phyloP scores from a whole-genome alignment of 2,888 invertebrate genomes.

The Drosophila bunnanda region DNA sequence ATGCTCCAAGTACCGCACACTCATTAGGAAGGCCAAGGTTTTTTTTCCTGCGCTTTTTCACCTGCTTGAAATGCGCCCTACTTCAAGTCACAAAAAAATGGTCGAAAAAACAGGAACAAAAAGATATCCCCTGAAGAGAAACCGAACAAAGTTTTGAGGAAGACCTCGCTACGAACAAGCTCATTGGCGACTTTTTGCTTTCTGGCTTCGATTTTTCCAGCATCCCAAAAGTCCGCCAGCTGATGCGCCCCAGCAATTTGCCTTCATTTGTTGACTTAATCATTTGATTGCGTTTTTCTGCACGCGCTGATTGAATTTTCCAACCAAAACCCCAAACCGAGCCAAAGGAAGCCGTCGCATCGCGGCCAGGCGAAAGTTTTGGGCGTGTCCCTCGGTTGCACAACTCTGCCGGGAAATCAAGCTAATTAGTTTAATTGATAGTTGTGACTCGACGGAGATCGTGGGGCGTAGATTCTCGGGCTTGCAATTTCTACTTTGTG shows the following conservation, averaged over 20 bases:
- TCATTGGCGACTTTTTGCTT: constrained; percentile 48
- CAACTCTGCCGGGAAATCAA: constrained; percentile 56
- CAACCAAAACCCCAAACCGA: constrained; percentile 13
- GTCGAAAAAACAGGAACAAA: not conserved
- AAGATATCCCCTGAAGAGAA: constrained; percentile 33
- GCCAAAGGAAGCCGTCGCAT: not conserved
- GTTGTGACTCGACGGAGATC: constrained; percentile 55
- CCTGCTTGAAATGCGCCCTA: constrained; percentile 44
- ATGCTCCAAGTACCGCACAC: constrained; percentile 32
- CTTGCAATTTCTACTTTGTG: constrained; percentile 20
- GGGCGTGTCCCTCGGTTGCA: constrained; percentile 34
- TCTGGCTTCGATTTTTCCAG: constrained; percentile 27
- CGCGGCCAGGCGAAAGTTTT: constrained; percentile 43
- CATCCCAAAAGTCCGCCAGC: constrained; percentile 32
- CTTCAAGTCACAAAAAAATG: constrained; percentile 13
- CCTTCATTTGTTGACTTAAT: constrained; percentile 79
- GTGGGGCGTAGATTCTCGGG: constrained; percentile 18
- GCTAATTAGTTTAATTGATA: constrained; percentile 81
- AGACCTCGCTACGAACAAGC: constrained; percentile 36
- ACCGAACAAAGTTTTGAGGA: constrained; percentile 48
- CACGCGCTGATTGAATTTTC: constrained; percentile 76
- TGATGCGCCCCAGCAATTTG: constrained; percentile 68
- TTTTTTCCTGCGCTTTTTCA: constrained; percentile 36
- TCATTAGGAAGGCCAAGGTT: constrained; percentile 41
- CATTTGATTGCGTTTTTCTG: constrained; percentile 80